Percentiles rank a stretch among this genome's conserved stretches.
These are phyloP conservation scores for Trachemys scripta DNA, from an alignment of 2,113 vertebrate species.

Conservation along the genomic window DNA sequence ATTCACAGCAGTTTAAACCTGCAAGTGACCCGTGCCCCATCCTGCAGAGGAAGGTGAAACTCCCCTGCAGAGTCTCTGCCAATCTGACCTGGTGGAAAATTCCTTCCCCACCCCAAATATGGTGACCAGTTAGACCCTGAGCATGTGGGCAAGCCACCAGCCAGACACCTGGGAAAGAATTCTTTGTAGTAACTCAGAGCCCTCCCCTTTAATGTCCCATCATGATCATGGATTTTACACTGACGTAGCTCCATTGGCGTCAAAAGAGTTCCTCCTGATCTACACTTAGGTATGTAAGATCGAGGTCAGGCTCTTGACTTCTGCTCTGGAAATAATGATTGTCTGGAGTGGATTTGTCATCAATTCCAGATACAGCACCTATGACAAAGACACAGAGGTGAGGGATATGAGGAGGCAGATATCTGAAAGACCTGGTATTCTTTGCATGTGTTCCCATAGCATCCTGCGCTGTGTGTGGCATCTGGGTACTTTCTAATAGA, in stretches of 20 bases:
- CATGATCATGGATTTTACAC: neutral
- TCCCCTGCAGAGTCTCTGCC: too few species aligned
- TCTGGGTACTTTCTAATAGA: neutral
- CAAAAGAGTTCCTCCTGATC: neutral
- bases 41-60: too few species aligned
- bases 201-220: too few species aligned
- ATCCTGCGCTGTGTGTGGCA: neutral
- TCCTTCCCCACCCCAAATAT: too few species aligned
- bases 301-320: neutral
- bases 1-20: too few species aligned
- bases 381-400: neutral
- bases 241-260: neutral
- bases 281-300: fast-evolving
- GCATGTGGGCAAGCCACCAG: too few species aligned
- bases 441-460: neutral
- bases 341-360: neutral
- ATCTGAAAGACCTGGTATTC: neutral
- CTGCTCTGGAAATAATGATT: neutral
- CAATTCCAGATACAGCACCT: neutral
- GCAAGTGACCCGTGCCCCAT: too few species aligned
- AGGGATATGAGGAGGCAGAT: fast-evolving
- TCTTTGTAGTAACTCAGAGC: too few species aligned
- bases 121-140: too few species aligned
- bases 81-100: too few species aligned
- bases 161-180: too few species aligned